Evolutionary conservation across 2,888 invertebrate species (phyloP).

Genomic region (Tenodera sinensis): DNA sequence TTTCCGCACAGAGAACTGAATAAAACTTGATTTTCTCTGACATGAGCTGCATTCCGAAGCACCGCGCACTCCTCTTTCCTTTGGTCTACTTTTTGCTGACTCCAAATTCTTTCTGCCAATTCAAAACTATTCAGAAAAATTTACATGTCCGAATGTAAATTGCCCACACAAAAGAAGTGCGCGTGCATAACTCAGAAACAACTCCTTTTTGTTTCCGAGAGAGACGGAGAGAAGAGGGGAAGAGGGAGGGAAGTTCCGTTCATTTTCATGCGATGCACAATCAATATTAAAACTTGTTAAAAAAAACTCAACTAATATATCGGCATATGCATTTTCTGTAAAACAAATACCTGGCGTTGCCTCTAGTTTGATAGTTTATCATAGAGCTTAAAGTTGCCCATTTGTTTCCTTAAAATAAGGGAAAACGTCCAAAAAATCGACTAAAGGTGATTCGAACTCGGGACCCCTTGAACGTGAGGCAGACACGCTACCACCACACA

Average conservation of each 20-base stretch:
- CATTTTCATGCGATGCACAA: not conserved
- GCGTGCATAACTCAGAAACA: not conserved
- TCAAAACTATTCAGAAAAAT: not conserved
- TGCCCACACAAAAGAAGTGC: not conserved
- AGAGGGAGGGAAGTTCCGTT: not conserved
- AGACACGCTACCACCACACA: too few species aligned
- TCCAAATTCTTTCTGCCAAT: conserved; percentile 3
- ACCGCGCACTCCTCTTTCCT: not conserved
- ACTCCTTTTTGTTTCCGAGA: too few species aligned
- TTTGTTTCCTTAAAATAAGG: too few species aligned
- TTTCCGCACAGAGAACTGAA: not conserved
- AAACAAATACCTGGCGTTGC: too few species aligned
- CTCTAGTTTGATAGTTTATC: too few species aligned
- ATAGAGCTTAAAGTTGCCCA: too few species aligned
- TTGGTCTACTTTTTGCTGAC: not conserved
- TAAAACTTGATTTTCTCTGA: not conserved
- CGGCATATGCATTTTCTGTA: too few species aligned
- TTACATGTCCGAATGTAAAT: conserved; percentile 15
- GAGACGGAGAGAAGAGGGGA: not conserved
- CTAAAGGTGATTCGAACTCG: too few species aligned
- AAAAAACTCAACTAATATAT: not conserved
- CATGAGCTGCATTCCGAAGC: not conserved
- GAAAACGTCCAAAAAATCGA: too few species aligned
- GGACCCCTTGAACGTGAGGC: too few species aligned
- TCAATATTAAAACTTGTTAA: not conserved